A percentile compares a stretch with the other conserved stretches of the same genome.
Evolutionary conservation across 23 tunicate genomes (phyloP).

Genomic region (Halocynthia aurantium): DNA sequence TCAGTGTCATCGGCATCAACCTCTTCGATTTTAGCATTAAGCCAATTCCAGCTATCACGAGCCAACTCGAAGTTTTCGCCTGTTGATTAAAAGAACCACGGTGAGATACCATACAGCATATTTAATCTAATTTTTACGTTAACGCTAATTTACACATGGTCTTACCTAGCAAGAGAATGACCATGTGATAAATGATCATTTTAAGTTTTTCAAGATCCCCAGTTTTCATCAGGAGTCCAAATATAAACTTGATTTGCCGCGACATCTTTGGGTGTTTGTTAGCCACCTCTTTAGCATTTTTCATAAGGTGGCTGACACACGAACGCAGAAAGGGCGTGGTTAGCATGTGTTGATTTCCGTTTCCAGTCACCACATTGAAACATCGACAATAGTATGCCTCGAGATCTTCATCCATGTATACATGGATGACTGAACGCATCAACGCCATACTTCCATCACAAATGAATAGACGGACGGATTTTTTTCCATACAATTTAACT

Average conservation of each 20-base stretch:
- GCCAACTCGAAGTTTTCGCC: no score
- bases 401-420: not conserved
- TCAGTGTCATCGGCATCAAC: no score
- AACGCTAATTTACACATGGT: no score
- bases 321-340: not conserved
- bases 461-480: not conserved
- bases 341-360: not conserved
- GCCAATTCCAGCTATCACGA: no score
- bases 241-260: no score
- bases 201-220: no score
- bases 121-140: no score
- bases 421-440: not conserved
- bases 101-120: no score
- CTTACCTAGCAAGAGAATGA: no score
- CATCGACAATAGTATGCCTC: not conserved
- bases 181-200: not conserved
- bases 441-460: slow-evolving; percentile 22
- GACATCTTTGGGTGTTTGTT: not conserved
- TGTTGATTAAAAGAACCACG: no score
- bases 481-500: not conserved
- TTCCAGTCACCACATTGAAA: slow-evolving; percentile 1
- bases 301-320: slow-evolving; percentile 14
- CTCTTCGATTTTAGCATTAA: no score
- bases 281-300: not conserved
- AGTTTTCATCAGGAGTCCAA: no score